Percentiles rank a stretch among this genome's conserved stretches.
Evolutionary conservation across 2,113 vertebrate species (phyloP).

Genomic region (Aythya baeri): DNA sequence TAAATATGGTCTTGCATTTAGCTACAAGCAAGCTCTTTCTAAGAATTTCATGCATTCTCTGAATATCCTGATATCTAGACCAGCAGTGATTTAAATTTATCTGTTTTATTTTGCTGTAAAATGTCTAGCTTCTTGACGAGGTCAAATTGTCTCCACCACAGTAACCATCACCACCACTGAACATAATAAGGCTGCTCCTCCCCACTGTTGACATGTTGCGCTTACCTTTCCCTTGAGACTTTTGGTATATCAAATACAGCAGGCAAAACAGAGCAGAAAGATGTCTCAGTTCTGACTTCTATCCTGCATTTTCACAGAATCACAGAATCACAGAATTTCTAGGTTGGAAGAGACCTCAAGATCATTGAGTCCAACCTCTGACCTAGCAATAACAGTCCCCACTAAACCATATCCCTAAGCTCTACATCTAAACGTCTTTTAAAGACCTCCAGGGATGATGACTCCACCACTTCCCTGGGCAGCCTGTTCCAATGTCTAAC

Average conservation of each 20-base stretch:
- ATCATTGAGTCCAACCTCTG: too few relatives aligned
- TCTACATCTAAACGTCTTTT: too few relatives aligned
- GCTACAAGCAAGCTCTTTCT: neutral
- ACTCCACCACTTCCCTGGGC: too few relatives aligned
- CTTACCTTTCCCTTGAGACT: neutral
- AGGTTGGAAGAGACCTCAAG: too few relatives aligned
- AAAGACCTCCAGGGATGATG: too few relatives aligned
- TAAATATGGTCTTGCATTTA: neutral
- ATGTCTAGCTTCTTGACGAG: neutral
- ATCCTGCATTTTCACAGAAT: neutral
- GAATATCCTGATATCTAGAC: conserved; percentile 7
- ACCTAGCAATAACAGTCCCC: too few relatives aligned
- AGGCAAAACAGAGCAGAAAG: neutral
- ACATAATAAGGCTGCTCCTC: neutral
- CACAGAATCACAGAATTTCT: too few relatives aligned
- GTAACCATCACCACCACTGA: neutral
- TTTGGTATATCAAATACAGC: rapidly evolving
- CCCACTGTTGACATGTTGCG: neutral
- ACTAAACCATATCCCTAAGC: too few relatives aligned
- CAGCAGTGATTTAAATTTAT: neutral
- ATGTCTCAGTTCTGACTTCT: neutral
- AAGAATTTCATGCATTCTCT: neutral
- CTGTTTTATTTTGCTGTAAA: neutral
- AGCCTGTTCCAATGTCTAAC: too few relatives aligned
- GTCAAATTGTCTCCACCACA: neutral